A percentile compares a stretch with the other conserved stretches of the same genome.
Conservation (phyloP, 2,797 vertebrate species). For the Sebastes trivittatus region DNA sequence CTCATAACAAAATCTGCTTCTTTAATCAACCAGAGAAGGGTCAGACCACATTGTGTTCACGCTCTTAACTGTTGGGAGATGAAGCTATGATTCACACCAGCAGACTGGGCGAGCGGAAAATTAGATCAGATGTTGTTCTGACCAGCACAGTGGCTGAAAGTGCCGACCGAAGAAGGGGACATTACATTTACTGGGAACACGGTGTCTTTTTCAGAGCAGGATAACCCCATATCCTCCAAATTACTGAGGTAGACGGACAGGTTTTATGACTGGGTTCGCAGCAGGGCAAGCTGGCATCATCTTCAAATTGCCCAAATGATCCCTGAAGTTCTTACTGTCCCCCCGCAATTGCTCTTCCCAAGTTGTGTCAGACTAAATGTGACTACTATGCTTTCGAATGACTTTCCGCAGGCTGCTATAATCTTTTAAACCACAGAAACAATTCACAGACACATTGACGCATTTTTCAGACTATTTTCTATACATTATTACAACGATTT, state of each 20-base stretch:
- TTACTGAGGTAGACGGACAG: slow-evolving; percentile 1
- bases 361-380: background rate
- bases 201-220: slow-evolving; percentile 20
- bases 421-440: background rate
- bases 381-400: background rate
- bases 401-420: background rate
- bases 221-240: background rate
- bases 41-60: slow-evolving; percentile 12
- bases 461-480: background rate
- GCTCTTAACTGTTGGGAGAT: slow-evolving; percentile 16
- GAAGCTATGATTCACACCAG: slow-evolving; percentile 25
- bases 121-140: slow-evolving; percentile 24
- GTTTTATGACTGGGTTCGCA: background rate
- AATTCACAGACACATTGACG: background rate
- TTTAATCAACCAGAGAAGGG: background rate
- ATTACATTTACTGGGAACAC: slow-evolving; percentile 37
- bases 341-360: background rate
- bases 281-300: background rate
- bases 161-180: background rate
- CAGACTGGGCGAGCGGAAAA: slow-evolving; percentile 5
- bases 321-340: background rate
- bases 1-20: background rate
- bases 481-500: background rate
- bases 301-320: slow-evolving; percentile 11
- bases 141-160: slow-evolving; percentile 13